Evolutionary conservation across 2,797 vertebrate genomes (phyloP).

Genomic region (Halcyon chelicuti): DNA sequence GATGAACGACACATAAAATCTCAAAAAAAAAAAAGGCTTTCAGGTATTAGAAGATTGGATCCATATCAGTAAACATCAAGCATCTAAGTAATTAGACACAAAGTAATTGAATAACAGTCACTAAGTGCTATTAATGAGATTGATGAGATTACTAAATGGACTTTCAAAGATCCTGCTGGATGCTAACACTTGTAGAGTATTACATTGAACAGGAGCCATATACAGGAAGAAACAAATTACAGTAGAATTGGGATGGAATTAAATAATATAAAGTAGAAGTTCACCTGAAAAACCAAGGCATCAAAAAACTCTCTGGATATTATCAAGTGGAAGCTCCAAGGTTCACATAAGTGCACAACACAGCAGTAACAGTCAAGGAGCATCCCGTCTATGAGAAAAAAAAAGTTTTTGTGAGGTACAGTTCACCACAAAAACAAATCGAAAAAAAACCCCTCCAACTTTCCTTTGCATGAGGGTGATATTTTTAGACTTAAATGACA

Average conservation of each 20-base stretch:
- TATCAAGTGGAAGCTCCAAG: not conserved
- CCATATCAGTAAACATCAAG: not conserved
- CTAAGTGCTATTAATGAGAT: not conserved
- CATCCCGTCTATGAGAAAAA: not conserved
- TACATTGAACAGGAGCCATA: not conserved
- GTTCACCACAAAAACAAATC: not conserved
- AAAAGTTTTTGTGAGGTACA: rapidly evolving
- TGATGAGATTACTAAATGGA: not conserved
- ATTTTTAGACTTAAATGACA: not conserved
- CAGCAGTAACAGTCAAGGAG: not conserved
- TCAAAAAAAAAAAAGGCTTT: not conserved
- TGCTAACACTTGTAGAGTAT: not conserved
- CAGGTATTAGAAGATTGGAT: not conserved
- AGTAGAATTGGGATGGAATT: not conserved
- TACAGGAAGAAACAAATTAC: not conserved
- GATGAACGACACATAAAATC: not conserved
- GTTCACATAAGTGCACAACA: not conserved
- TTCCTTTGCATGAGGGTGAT: not conserved
- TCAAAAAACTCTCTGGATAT: not conserved
- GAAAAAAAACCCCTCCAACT: not conserved
- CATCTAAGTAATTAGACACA: not conserved
- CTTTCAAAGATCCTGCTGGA: not conserved
- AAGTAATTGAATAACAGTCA: not conserved
- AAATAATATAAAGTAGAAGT: not conserved
- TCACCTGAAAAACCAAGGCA: not conserved